Conservation (phyloP, 2,888 invertebrate species). For the Anagyrus pseudococci region DNA sequence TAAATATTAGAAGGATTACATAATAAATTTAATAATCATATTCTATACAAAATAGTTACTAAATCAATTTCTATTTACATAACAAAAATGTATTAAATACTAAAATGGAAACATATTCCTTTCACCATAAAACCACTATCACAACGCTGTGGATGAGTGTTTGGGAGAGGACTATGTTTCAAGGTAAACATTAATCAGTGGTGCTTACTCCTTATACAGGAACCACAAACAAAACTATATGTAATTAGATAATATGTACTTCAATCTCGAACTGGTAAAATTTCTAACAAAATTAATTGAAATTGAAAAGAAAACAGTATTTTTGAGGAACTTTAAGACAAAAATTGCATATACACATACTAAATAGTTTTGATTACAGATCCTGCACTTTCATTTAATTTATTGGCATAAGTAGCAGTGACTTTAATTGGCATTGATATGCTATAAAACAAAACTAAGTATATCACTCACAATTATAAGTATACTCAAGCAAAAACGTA, state of each 20-base stretch:
- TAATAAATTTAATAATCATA: conserved; percentile 11
- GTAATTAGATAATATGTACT: conserved; percentile 20
- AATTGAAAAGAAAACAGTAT: background rate
- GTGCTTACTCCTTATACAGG: conserved; percentile 29
- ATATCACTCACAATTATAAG: conserved; percentile 11
- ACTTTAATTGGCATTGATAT: conserved; percentile 22
- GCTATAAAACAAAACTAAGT: conserved; percentile 4
- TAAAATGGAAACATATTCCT: conserved; percentile 51
- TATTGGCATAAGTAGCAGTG: conserved; percentile 38
- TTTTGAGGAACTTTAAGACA: background rate
- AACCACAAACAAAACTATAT: conserved; percentile 15
- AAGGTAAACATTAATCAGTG: conserved; percentile 27
- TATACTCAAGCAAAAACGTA: conserved; percentile 28
- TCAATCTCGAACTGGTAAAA: too few species aligned
- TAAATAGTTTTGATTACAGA: conserved; percentile 18
- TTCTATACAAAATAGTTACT: background rate
- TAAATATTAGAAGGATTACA: conserved; percentile 10
- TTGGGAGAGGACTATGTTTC: conserved; percentile 57
- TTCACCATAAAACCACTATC: conserved; percentile 59
- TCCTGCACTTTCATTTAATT: conserved; percentile 22
- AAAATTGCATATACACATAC: background rate
- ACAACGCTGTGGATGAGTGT: conserved; percentile 57
- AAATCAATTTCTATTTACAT: conserved; percentile 17
- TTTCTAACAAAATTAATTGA: background rate
- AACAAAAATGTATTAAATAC: conserved; percentile 22